Evolutionary conservation across 2,113 vertebrate species (phyloP).

Genomic region (Mormyrus lacerda): DNA sequence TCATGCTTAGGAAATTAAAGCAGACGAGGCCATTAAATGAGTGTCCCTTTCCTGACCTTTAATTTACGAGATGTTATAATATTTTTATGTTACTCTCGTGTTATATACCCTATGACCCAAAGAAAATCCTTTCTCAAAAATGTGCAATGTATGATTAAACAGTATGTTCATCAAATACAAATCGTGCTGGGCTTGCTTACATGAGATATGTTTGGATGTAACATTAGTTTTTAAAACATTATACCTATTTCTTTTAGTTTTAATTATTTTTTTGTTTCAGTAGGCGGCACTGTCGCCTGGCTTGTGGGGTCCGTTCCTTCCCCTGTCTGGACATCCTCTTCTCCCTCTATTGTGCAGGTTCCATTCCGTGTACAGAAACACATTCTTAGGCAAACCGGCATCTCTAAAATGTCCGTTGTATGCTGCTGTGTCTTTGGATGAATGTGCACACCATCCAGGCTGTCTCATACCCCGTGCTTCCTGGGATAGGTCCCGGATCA

Average conservation of each 20-base stretch:
- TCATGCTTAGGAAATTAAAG: not conserved
- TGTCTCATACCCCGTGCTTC: not conserved
- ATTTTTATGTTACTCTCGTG: not conserved
- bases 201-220: not conserved
- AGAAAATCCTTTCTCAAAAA: not conserved
- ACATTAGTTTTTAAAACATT: not conserved
- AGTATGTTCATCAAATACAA: not conserved
- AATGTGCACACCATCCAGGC: not conserved
- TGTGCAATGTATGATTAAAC: not conserved
- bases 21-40: not conserved
- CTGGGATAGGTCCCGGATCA: not conserved
- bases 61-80: not conserved
- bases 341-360: not conserved
- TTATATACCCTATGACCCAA: not conserved
- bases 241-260: not conserved
- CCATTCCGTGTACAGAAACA: not conserved
- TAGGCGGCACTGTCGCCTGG: not conserved
- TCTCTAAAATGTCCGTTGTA: not conserved
- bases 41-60: not conserved
- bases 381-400: not conserved
- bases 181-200: not conserved
- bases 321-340: not conserved
- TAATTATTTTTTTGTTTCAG: not conserved
- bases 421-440: not conserved
- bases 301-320: not conserved